These are phyloP conservation scores for Pangasius larnaudii DNA, from an alignment of 2,797 vertebrate species.

Conservation along the genomic window DNA sequence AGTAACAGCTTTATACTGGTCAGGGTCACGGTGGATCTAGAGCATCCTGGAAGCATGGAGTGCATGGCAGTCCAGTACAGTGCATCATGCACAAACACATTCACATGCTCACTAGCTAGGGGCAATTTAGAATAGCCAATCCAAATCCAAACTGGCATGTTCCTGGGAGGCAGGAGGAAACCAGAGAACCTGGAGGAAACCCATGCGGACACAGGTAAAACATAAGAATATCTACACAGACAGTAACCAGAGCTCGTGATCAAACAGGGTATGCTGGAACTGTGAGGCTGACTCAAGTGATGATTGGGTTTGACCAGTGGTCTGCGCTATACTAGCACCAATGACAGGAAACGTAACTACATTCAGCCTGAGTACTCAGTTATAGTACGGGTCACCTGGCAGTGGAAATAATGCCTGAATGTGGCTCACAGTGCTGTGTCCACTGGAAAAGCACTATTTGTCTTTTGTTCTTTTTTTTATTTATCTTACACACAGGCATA, in stretches of 20 bases:
- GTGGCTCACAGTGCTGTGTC: not conserved
- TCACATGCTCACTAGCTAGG: not conserved
- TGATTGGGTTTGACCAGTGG: slow-evolving; percentile 3
- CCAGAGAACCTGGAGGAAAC: not conserved
- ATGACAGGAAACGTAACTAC: not conserved
- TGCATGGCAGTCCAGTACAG: not conserved
- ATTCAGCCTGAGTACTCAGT: not conserved
- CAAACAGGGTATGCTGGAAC: not conserved
- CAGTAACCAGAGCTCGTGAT: not conserved
- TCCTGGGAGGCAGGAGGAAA: not conserved
- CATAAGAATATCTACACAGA: not conserved
- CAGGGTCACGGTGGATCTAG: not conserved
- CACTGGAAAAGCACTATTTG: not conserved
- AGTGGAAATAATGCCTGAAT: slow-evolving; percentile 5
- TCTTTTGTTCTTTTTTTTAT: not conserved
- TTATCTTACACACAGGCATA: not conserved
- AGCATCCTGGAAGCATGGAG: not conserved
- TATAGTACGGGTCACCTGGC: not conserved
- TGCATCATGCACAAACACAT: not conserved
- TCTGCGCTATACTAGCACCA: not conserved
- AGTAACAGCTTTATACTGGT: not conserved
- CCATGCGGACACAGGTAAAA: not conserved
- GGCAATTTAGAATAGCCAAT: not conserved
- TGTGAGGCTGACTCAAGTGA: not conserved
- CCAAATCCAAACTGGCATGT: no score